Conservation (phyloP, 2,113 vertebrate genomes). For the Psittacus erithacus region DNA sequence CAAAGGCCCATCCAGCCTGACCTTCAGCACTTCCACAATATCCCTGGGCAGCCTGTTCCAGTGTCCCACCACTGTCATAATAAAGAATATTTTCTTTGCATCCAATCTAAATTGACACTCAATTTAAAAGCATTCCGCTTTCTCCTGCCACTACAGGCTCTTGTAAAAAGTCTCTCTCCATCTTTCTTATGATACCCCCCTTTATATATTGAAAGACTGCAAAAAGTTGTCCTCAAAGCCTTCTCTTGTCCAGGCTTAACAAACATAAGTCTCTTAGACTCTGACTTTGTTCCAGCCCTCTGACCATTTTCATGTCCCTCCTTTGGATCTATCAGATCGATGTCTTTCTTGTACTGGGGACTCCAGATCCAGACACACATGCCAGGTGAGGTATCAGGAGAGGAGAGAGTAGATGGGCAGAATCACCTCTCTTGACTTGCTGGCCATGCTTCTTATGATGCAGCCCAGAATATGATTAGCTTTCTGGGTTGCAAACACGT, state of each 20-base stretch:
- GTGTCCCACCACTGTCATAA: background rate
- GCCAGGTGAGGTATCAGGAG: background rate
- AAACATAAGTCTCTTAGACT: background rate
- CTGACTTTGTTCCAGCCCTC: background rate
- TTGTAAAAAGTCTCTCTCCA: background rate
- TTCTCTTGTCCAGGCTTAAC: background rate
- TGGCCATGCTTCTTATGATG: accelerated
- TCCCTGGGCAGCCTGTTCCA: background rate
- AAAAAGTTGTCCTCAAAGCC: background rate
- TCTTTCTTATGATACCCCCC: background rate
- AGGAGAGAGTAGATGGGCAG: background rate
- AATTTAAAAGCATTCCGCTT: background rate
- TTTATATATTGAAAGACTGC: background rate
- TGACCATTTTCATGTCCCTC: background rate
- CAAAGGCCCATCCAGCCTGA: background rate
- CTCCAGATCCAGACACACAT: background rate
- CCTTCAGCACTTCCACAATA: background rate
- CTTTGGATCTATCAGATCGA: background rate
- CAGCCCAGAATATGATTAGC: background rate
- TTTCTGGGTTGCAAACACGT: background rate
- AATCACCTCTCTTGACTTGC: background rate
- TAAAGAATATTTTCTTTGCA: background rate
- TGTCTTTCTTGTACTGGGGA: background rate
- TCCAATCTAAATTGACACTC: background rate
- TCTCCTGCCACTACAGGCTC: background rate